Percentiles rank a stretch among this genome's conserved stretches.
Conservation (phyloP, 2,113 vertebrate species). For the Onychostoma macrolepis region DNA sequence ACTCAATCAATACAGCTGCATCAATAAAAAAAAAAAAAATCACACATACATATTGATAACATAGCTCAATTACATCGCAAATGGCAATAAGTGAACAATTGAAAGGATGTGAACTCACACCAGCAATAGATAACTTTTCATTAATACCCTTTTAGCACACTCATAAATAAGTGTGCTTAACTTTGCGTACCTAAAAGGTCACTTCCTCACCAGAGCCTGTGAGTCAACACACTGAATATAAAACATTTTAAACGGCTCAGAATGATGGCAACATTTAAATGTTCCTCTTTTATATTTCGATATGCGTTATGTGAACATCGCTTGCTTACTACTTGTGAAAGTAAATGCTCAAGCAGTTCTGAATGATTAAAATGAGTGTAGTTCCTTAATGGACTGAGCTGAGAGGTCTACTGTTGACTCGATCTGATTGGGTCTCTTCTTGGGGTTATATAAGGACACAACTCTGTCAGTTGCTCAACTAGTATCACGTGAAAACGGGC, state of each 20-base stretch:
- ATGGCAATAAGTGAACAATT: slow-evolving; percentile 33
- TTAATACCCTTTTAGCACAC: slow-evolving; percentile 21
- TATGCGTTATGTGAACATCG: background rate
- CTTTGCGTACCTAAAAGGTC: slow-evolving; percentile 41
- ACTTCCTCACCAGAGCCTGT: slow-evolving; percentile 11
- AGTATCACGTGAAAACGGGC: slow-evolving; percentile 22
- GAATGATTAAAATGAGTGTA: background rate
- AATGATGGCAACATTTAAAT: slow-evolving; percentile 16
- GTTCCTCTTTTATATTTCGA: slow-evolving; percentile 9
- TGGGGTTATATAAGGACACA: background rate
- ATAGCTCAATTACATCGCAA: slow-evolving; percentile 42
- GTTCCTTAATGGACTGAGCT: background rate
- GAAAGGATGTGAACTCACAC: slow-evolving; percentile 4
- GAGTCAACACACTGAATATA: slow-evolving; percentile 22
- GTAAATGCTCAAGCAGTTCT: background rate
- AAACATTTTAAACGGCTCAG: background rate
- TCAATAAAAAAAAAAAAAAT: slow-evolving; percentile 13
- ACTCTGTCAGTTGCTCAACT: background rate
- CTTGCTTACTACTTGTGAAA: background rate
- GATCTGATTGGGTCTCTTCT: background rate
- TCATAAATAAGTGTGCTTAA: slow-evolving; percentile 23
- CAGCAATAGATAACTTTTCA: slow-evolving; percentile 50
- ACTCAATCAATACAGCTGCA: slow-evolving; percentile 30
- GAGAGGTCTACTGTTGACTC: background rate
- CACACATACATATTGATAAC: slow-evolving; percentile 26